Evolutionary conservation across 2,888 invertebrate genomes (phyloP), one percentile per base, ranked within the genome.

Genomic region (Lydus trimaculatus): DNA sequence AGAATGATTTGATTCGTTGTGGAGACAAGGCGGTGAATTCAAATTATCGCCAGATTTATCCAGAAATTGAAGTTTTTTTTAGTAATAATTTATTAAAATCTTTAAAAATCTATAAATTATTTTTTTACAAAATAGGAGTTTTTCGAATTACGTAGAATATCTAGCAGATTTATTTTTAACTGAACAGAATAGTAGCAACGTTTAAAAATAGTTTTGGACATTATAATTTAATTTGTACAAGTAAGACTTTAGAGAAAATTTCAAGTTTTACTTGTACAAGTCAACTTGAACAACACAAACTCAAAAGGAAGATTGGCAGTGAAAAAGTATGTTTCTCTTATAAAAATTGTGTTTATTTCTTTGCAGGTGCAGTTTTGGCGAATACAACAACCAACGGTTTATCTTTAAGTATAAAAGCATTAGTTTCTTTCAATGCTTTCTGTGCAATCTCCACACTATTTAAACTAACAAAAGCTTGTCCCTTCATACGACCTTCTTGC

Each of bases 401-500:
- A 68, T 92, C 93, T 79, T 94, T 93, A 64, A 97, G 86, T 76
- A 96, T 88, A 82, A 90, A 95, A 0, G 96, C 97, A 86, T 97
- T 96, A 2, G 96, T 96, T 84, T 95, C 94, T 77, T 89, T 87
- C 0, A 97, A 83, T 11, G 97, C 97, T 72, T 87, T 86, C 79
- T 92, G 89, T 0, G 95, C 94, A 78, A 89, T 85, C 60, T 87
- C 86, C 15, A 91, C 87, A 78, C 88, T 90, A 64, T 94, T 93
- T 65, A 96, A 87, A 0, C 95, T 95, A 0, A 98, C 89, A 87
- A 98, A 98, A 0, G 96, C 97, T 85, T 98, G 98, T 0, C 97
- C 97, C 85, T 97, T 98, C 97, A 98, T 97, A 80, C 96, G 89
- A 0, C 98, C 98, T 84, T 96, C 95, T 81, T 95, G 94, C 96